Base-by-base conservation (phyloP, 2,888 invertebrate species). In the Ichneumoninae sp. region DNA sequence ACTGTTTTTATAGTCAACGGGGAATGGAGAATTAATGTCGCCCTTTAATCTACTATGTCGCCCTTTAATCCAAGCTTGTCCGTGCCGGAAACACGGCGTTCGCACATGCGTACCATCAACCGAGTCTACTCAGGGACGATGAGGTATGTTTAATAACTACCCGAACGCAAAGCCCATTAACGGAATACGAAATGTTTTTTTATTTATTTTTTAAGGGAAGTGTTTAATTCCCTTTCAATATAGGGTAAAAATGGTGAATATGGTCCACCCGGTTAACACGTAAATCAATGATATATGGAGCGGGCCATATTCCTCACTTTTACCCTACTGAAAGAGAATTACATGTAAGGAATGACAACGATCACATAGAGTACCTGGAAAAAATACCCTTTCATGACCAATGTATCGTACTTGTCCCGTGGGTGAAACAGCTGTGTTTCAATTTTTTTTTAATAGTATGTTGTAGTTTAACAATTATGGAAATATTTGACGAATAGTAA, bases 291-390 rank as follows among this genome's bases (percentile, higher is more conserved):
- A 19, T 19, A 19, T 19, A 19, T 19, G 19, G 19, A 19, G 19
- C 19, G 19, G 19, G 19, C 19, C 19, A 19, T 19, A 19, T 19
- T 19, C 19, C 19, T 0, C 19, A 19, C 19, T 19, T 19, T 19
- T 19, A 19, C 19, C 19, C 19, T 19, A 22, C 22, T 1, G 22
- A 22, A 22, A 22, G 22, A 1, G 22, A 22, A 22, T 22, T 22
- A 22, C 22, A 22, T 22, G 22, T 22, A 8, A 19, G 22, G 22
- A 54, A 22, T 52, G 19, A 54, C 19, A 54, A 19, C 7, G 8
- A 54, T 54, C 54, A 22, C 22, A 22, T 54, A 19, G 54, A 54
- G 8, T 22, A 54, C 8, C 10, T 70, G 70, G 50, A 63, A 74
- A 83, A 74, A 40, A 33, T 33, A 30, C 30, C 1, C 7, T 33